phyloP scores from a whole-genome alignment of 1,140 invertebrate species.

The Temnothorax longispinosus region DNA sequence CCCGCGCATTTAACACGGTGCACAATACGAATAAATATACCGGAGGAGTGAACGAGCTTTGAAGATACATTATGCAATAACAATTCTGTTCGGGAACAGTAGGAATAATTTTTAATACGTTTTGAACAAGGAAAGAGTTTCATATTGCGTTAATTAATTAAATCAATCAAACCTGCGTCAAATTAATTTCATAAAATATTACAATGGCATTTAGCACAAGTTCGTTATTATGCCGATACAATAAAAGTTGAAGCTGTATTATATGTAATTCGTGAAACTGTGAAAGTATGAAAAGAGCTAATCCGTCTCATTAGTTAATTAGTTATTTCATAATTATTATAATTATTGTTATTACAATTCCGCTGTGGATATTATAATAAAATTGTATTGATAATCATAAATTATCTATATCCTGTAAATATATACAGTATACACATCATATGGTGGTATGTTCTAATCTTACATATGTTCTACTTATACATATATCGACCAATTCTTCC shows the following conservation, averaged over 20 bases:
- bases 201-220: neutral
- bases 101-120: conserved; percentile 17
- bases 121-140: neutral
- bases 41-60: neutral
- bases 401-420: neutral
- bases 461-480: neutral
- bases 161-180: conserved; percentile 18
- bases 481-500: neutral
- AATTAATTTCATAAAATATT: conserved; percentile 33
- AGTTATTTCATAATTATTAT: conserved; percentile 29
- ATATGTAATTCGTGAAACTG: neutral
- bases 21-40: conserved; percentile 46
- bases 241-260: neutral
- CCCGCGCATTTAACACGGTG: conserved; percentile 11
- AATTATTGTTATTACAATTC: neutral
- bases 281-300: neutral
- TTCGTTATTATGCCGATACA: neutral
- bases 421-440: no score
- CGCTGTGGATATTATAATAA: neutral
- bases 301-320: neutral
- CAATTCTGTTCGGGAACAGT: neutral
- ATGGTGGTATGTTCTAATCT: neutral
- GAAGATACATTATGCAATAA: conserved; percentile 14
- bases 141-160: conserved; percentile 6
- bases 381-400: neutral